Evolutionary conservation across 2,888 invertebrate species (phyloP).

Genomic region (Andrena bucephala): DNA sequence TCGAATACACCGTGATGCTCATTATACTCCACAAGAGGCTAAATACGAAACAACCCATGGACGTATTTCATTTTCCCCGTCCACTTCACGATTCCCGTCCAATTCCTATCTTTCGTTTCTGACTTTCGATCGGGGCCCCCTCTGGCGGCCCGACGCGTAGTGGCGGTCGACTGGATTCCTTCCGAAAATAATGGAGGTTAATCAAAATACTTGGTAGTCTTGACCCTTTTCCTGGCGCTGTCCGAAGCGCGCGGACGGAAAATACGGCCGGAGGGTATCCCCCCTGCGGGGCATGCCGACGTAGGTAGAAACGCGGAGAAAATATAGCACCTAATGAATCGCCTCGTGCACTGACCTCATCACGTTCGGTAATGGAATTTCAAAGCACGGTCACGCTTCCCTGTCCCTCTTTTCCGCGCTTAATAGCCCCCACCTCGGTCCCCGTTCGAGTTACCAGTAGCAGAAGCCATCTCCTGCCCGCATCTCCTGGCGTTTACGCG

Average conservation of each 20-base stretch:
- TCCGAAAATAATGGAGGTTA: constrained; percentile 39
- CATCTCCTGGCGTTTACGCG: constrained; percentile 9
- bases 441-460: not conserved
- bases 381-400: constrained; percentile 70
- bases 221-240: constrained; percentile 26
- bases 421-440: constrained; percentile 19
- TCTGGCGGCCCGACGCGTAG: not conserved
- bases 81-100: not conserved
- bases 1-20: not conserved
- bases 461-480: constrained; percentile 1
- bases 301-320: constrained; percentile 56
- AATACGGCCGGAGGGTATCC: constrained; percentile 23
- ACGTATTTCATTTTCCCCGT: not conserved
- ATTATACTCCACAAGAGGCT: not conserved
- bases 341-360: constrained; percentile 74
- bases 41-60: constrained; percentile 1
- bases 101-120: too few relatives aligned
- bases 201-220: constrained; percentile 44
- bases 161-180: not conserved
- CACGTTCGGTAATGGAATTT: constrained; percentile 81
- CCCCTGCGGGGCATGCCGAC: constrained; percentile 15
- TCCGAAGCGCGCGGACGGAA: constrained; percentile 6
- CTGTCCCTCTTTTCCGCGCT: constrained; percentile 13
- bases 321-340: constrained; percentile 70
- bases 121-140: not conserved